A percentile compares a stretch with the other conserved stretches of the same genome.
Conservation (phyloP, 2,888 invertebrate species). For the Spilosoma lubricipeda region DNA sequence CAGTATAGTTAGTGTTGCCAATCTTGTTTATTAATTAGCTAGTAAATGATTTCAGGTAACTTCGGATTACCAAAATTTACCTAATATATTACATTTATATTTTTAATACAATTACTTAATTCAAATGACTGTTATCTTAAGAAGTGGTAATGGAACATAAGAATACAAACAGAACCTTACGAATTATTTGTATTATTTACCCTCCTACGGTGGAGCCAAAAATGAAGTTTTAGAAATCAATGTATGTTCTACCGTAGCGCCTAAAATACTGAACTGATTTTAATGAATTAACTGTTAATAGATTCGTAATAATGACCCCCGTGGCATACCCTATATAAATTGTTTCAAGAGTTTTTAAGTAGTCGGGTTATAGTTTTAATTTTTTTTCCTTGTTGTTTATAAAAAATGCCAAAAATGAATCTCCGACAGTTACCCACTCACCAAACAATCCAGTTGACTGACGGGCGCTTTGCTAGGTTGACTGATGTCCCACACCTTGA, state of each 20-base stretch:
- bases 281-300: no score
- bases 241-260: no score
- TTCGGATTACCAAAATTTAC: not conserved
- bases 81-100: not conserved
- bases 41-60: not conserved
- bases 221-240: no score
- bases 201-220: no score
- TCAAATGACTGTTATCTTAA: not conserved
- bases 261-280: no score
- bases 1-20: not conserved
- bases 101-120: not conserved
- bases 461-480: conserved; percentile 96
- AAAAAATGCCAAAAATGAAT: conserved; percentile 37
- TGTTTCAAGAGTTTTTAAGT: not conserved
- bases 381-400: not conserved
- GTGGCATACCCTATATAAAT: no score
- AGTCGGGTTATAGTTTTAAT: not conserved
- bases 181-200: no score
- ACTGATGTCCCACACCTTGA: conserved; percentile 99
- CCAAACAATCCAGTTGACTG: conserved; percentile 96
- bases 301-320: no score
- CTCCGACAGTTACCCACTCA: conserved; percentile 86
- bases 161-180: not conserved
- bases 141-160: not conserved
- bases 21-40: not conserved